Base-by-base conservation (phyloP, 2,113 vertebrate species). In the Chunga burmeisteri region DNA sequence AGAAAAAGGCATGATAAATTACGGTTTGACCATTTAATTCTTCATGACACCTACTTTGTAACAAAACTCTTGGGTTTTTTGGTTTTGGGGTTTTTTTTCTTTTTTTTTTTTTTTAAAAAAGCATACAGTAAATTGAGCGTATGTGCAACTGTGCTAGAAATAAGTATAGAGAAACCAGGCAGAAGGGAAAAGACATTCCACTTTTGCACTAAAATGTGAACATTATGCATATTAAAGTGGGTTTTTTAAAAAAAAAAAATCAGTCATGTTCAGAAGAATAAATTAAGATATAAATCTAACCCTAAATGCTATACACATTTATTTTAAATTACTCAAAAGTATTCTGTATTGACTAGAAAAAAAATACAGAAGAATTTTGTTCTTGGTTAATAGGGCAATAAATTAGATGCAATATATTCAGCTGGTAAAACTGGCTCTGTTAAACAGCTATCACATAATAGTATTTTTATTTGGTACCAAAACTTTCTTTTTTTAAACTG, bases 351-450 rank as follows among this genome's bases (percentile, higher is more conserved):
- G 77, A 83, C 68, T 62, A 93, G 58, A n/a, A 36, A 88, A 96
- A 85, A 95, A 90, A 89, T 23, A 96, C 88, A 97, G 90, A 94
- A 62, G 92, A 96, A 96, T 96, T 96, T 95, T 97, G 95, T 97
- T 97, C 96, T 95, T 90, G 85, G 91, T 86, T 95, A 97, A 96
- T 66, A 91, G 78, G 95, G 94, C 95, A 97, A 95, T 95, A 97
- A 96, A 97, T 95, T 85, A 96, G 70, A 94, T 91, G 89, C 62
- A 91, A 96, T 89, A 95, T 87, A 94, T 96, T 91, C 89, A 89
- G 88, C 47, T 84, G 67, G 82, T 88, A 82, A 92, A 86, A 93
- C 81, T 36, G 23, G 17, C 50, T 91, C 84, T 81, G 46, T 78
- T 61, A 49, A 94, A 65, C n/a, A 92, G 58, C 93, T 68, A 94